phyloP scores from a whole-genome alignment of 2,113 vertebrate genomes.

The Probosciger aterrimus region DNA sequence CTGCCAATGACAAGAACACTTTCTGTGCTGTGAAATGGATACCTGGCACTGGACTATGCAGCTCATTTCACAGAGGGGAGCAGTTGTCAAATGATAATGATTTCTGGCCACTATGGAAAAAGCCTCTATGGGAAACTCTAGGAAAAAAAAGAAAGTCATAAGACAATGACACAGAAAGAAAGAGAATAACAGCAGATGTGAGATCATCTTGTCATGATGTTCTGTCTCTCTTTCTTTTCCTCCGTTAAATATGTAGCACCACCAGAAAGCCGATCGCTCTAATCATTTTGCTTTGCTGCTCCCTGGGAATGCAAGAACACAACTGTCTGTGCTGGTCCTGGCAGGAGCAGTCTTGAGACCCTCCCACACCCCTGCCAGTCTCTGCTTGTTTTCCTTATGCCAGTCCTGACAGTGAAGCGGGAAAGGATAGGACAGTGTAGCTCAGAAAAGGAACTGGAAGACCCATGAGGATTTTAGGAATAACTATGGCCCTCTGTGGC shows the following conservation, averaged over 20 bases:
- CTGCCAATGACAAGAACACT: not conserved
- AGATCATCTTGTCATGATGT: not conserved
- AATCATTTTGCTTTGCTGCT: not conserved
- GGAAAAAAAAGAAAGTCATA: not conserved
- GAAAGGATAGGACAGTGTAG: not conserved
- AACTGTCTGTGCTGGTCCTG: not conserved
- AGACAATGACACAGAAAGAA: not conserved
- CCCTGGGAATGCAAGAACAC: not conserved
- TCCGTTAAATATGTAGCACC: not conserved
- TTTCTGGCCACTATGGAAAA: not conserved
- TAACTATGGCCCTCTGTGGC: accelerated
- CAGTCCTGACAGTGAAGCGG: not conserved
- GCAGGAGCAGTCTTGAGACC: not conserved
- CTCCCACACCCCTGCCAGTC: not conserved
- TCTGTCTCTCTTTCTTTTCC: not conserved
- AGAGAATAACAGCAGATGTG: not conserved
- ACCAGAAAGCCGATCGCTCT: not conserved
- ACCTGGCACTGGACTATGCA: slow-evolving; percentile 3
- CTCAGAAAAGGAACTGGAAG: not conserved
- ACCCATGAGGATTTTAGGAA: not conserved
- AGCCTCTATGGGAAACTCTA: not conserved
- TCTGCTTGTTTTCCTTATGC: not conserved
- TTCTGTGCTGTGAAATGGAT: slow-evolving; percentile 11
- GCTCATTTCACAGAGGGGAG: not conserved
- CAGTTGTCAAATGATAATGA: not conserved